These are phyloP conservation scores for Orthonyx spaldingii DNA, from an alignment of 2,113 vertebrate genomes.

Conservation along the genomic window DNA sequence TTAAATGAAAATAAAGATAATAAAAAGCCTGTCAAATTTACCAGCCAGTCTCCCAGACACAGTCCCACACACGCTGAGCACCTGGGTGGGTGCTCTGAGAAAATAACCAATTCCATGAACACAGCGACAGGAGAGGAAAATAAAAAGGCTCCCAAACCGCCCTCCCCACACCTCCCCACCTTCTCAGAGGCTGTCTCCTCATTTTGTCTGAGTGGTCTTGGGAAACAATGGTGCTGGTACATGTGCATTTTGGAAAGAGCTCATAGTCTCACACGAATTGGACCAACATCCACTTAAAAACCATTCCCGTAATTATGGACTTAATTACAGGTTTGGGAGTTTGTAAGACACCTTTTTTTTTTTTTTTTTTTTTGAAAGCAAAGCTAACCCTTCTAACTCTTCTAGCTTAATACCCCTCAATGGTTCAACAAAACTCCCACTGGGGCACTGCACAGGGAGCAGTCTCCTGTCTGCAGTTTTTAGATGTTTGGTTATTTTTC, in stretches of 20 bases:
- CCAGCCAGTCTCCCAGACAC: slow-evolving; percentile 20
- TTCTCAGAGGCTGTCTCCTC: not conserved
- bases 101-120: not conserved
- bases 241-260: not conserved
- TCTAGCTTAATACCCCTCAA: not conserved
- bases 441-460: no score
- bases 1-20: slow-evolving; percentile 51
- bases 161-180: not conserved
- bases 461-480: not conserved
- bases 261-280: not conserved
- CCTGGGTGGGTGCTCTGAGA: not conserved
- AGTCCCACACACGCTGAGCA: accelerated
- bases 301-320: not conserved
- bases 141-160: not conserved
- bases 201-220: not conserved
- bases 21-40: slow-evolving; percentile 43
- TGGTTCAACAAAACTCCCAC: not conserved
- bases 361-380: not conserved
- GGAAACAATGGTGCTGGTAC: not conserved
- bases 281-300: not conserved
- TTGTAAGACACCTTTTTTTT: not conserved
- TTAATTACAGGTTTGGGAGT: not conserved
- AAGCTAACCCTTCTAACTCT: not conserved
- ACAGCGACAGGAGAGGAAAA: not conserved
- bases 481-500: not conserved